Evolutionary conservation across 2,888 invertebrate species (phyloP), one percentile per base, ranked within the genome.

Genomic region (Aproaerema taeniolella): DNA sequence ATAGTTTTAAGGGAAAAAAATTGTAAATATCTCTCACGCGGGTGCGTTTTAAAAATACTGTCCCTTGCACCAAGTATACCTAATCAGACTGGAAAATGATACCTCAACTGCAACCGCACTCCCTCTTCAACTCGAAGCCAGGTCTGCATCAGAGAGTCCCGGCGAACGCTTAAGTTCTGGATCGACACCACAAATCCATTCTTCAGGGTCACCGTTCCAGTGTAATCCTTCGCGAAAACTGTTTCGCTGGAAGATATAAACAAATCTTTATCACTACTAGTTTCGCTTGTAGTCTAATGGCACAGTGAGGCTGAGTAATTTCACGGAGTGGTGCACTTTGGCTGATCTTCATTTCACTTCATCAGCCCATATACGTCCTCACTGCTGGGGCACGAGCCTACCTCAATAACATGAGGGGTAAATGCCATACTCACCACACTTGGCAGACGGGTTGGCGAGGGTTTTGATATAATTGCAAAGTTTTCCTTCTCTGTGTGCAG

Each of bases 101-200:
- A n/a, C 26, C 69, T 58, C 38, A 80, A 12, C 1, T 61, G 63
- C 0, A 64, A 74, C 28, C 46, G 52, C 0, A 73, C 43, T 1
- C 59, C 42, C 1, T 41, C 29, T 2, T 10, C 5, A 2, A 12
- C 40, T 17, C 50, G 53, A 0, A 43, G 10, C 80, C 80, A 82
- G 0, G 53, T 33, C 50, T 77, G 76, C 16, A 61, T 58, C 0
- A 81, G 55, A 0, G 62, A 53, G 1, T n/a, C 2, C 2, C 55
- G 46, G 1, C 55, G 10, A 1, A 80, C 53, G 42, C 73, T 73
- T 1, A 80, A 25, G 2, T 46, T 48, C 36, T 69, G 67, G 33
- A 80, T 63, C 1, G 76, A 60, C 1, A 58, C 47, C 0, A 77
- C 50, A 35, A 81, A 81, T 0, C 78, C 79, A n/a, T 80, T 67